These are phyloP conservation scores for Campopleginae sp. DNA, from an alignment of 2,888 invertebrate genomes.

Conservation along the genomic window DNA sequence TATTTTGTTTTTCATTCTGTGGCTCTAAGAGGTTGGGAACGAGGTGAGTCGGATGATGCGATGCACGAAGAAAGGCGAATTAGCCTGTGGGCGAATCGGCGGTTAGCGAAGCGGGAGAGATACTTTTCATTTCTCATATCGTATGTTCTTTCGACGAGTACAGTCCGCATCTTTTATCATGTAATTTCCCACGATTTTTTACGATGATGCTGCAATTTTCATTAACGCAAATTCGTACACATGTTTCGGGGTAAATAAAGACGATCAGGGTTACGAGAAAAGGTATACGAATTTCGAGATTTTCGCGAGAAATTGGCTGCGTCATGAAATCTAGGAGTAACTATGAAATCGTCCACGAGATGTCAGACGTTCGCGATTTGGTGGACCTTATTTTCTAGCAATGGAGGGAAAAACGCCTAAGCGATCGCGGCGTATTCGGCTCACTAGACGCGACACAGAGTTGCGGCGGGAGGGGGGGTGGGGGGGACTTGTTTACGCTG, in stretches of 20 bases:
- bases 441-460: background rate
- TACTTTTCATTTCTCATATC: background rate
- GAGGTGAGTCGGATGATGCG: conserved; percentile 26
- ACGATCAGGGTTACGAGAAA: background rate
- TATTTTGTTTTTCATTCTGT: conserved; percentile 23
- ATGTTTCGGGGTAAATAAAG: background rate
- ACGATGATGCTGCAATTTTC: background rate
- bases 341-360: background rate
- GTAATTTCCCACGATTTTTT: background rate
- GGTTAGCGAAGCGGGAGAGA: conserved; percentile 20
- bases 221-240: background rate
- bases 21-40: conserved; percentile 13
- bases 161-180: background rate
- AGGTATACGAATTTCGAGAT: background rate
- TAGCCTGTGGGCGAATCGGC: conserved; percentile 55
- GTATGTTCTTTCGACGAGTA: background rate
- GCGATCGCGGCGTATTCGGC: background rate
- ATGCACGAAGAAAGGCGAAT: conserved; percentile 44
- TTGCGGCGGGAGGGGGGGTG: background rate
- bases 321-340: background rate
- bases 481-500: conserved; percentile 1
- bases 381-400: background rate
- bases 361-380: background rate
- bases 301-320: background rate
- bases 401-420: background rate